Percentiles rank a stretch among this genome's conserved stretches.
Conservation (phyloP, 2,797 vertebrate genomes). For the Microhierax caerulescens region DNA sequence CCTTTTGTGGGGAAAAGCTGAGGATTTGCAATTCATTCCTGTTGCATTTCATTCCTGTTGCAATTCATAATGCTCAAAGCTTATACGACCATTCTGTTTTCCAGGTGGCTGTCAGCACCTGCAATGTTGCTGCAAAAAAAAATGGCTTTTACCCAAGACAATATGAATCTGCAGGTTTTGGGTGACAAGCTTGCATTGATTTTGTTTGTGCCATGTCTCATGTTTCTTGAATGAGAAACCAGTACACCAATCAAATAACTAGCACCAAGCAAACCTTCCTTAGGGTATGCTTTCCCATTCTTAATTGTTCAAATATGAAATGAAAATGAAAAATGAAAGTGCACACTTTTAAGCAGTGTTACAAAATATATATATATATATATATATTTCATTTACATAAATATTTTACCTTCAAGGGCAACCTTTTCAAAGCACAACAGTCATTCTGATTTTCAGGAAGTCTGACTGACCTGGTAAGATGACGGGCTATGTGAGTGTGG, state of each 20-base stretch:
- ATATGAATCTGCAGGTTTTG: not conserved
- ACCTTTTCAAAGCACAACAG: not conserved
- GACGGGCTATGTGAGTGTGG: not conserved
- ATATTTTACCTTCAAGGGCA: not conserved
- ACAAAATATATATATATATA: not conserved
- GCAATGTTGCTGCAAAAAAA: not conserved
- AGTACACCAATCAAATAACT: not conserved
- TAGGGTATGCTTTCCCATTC: not conserved
- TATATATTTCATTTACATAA: not conserved
- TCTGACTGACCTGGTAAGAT: not conserved
- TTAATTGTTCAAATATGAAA: not conserved
- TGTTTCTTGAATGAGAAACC: not conserved
- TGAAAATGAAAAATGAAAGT: not conserved
- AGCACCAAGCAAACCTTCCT: not conserved
- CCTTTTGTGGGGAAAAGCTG: not conserved
- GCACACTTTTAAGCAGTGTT: not conserved
- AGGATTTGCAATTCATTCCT: slow-evolving; percentile 48
- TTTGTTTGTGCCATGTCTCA: not conserved
- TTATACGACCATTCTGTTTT: not conserved
- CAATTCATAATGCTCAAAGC: slow-evolving; percentile 5
- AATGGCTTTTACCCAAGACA: not conserved
- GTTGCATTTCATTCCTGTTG: slow-evolving; percentile 2
- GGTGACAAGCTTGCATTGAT: slow-evolving; percentile 10
- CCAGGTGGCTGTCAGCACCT: slow-evolving; percentile 18
- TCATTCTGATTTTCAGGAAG: not conserved